These are phyloP conservation scores for Dynastes hyllus DNA, from an alignment of 2,888 invertebrate species.

Conservation along the genomic window DNA sequence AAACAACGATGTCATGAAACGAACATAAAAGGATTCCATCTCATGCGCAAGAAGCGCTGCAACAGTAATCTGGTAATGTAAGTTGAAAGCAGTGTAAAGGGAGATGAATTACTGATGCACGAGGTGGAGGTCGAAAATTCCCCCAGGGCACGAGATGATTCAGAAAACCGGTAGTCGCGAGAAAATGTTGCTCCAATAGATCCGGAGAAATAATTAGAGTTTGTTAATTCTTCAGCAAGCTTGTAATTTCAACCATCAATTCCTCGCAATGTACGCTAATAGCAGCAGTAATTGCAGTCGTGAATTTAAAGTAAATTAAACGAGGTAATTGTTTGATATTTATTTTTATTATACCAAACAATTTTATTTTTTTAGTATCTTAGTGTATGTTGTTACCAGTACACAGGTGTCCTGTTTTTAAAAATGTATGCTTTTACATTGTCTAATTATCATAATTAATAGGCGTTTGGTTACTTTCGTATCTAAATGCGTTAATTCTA, in stretches of 20 bases:
- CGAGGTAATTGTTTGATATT: neutral
- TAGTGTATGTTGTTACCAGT: too few relatives aligned
- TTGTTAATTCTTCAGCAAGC: slow-evolving; percentile 22
- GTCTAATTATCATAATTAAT: too few relatives aligned
- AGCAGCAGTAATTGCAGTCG: too few relatives aligned
- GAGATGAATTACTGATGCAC: slow-evolving; percentile 14
- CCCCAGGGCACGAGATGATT: slow-evolving; percentile 19
- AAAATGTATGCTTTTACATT: too few relatives aligned
- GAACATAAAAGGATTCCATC: too few relatives aligned
- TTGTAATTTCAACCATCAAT: neutral
- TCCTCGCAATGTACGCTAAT: neutral
- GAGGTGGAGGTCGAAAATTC: slow-evolving; percentile 21
- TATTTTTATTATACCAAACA: too few relatives aligned
- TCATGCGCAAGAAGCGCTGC: neutral
- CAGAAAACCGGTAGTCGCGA: slow-evolving; percentile 23
- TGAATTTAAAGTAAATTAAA: neutral
- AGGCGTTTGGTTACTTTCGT: too few relatives aligned
- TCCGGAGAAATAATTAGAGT: slow-evolving; percentile 26
- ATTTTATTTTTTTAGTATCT: too few relatives aligned
- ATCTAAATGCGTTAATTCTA: too few relatives aligned
- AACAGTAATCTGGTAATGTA: slow-evolving; percentile 14
- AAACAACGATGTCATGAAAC: too few relatives aligned
- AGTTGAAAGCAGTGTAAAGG: slow-evolving; percentile 11
- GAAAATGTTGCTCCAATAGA: slow-evolving; percentile 14
- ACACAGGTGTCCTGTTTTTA: too few relatives aligned